A percentile compares a stretch with the other conserved stretches of the same genome.
These are phyloP conservation scores for Martes martes DNA, from an alignment of 2,113 vertebrate species.

Conservation along the genomic window DNA sequence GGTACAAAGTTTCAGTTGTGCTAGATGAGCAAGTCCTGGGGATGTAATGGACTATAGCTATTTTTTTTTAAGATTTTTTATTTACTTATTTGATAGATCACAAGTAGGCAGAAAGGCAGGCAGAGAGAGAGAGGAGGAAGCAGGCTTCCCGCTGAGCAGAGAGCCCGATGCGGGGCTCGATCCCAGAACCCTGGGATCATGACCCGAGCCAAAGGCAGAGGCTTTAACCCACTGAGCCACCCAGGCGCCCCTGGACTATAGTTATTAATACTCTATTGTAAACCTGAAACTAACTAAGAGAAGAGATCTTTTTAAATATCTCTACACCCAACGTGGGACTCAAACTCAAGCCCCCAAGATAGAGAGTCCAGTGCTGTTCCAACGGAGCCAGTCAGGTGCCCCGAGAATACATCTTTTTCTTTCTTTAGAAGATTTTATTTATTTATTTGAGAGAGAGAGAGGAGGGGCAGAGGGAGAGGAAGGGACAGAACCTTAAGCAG, in stretches of 20 bases:
- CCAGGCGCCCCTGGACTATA: too few species aligned
- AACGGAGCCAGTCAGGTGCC: background rate
- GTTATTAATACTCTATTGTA: background rate
- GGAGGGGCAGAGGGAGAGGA: too few species aligned
- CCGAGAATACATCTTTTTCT: background rate
- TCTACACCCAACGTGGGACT: background rate
- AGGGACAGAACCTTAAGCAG: background rate
- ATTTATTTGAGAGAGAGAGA: background rate
- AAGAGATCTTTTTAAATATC: background rate
- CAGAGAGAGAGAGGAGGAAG: too few species aligned
- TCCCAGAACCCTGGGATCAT: too few species aligned
- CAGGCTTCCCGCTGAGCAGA: too few species aligned
- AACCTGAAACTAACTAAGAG: background rate
- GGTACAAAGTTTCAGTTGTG: background rate
- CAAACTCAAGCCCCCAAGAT: background rate
- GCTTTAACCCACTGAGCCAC: too few species aligned
- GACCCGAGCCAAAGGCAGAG: too few species aligned
- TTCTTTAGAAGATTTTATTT: background rate
- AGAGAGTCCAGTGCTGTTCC: background rate
- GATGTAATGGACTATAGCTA: too few species aligned
- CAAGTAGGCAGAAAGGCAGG: too few species aligned
- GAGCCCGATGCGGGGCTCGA: too few species aligned
- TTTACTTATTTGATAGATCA: too few species aligned
- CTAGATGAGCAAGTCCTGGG: background rate
- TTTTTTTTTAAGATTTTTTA: too few species aligned